These are phyloP conservation scores for Eulemur rufifrons DNA, from an alignment of 2,113 vertebrate species.

Conservation along the genomic window DNA sequence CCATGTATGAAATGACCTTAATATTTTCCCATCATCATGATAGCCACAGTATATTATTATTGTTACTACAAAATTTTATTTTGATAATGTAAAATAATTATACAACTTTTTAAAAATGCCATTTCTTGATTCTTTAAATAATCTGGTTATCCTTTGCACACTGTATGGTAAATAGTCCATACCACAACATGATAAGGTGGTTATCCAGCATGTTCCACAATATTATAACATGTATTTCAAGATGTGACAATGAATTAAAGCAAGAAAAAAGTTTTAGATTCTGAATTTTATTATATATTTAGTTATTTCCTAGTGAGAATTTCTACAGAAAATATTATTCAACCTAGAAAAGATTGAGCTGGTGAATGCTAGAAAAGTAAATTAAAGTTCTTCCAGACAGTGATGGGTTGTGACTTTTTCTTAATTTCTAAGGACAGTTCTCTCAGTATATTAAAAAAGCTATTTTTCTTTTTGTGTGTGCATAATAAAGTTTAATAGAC, in stretches of 20 bases:
- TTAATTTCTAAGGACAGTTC: constrained; percentile 45
- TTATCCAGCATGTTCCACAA: background rate
- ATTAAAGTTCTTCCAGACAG: constrained; percentile 39
- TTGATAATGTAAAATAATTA: background rate
- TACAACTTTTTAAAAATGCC: background rate
- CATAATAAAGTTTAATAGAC: no score
- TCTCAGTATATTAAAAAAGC: no score
- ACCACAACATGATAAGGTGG: background rate
- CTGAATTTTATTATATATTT: background rate
- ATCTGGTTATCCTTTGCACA: background rate
- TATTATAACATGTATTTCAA: background rate
- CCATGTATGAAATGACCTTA: background rate
- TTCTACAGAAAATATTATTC: background rate
- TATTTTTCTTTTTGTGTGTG: no score
- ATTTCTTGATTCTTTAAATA: background rate
- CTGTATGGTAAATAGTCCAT: background rate
- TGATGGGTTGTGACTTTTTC: constrained; percentile 26
- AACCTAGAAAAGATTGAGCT: constrained; percentile 8
- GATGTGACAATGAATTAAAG: background rate
- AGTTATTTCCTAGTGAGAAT: constrained; percentile 1
- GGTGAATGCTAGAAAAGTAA: constrained; percentile 40
- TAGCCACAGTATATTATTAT: background rate
- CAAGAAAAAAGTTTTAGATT: background rate
- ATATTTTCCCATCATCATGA: background rate
- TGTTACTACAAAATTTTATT: background rate